Conservation (phyloP, 2,888 invertebrate species). For the Ethmia dodecea region DNA sequence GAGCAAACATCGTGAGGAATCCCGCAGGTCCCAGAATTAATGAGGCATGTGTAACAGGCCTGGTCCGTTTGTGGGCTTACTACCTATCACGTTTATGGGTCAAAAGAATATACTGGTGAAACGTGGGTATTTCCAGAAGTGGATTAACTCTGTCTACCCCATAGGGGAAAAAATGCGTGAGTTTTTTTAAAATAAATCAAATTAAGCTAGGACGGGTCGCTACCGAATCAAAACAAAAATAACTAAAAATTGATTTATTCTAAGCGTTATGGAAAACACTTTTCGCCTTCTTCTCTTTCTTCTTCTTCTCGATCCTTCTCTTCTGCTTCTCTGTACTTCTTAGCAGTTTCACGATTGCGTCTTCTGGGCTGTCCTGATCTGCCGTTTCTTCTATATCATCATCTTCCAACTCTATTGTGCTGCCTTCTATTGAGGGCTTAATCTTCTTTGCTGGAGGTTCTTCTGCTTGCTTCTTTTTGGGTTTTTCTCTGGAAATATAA, state of each 20-base stretch:
- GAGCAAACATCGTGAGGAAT: too few relatives aligned
- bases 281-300: conserved; percentile 57
- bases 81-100: too few relatives aligned
- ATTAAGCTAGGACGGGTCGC: too few relatives aligned
- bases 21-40: too few relatives aligned
- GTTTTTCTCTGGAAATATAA: conserved; percentile 32
- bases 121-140: too few relatives aligned
- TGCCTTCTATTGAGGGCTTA: conserved; percentile 48
- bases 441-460: conserved; percentile 30
- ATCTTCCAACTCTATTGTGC: conserved; percentile 26
- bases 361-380: conserved; percentile 31
- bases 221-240: not conserved
- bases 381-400: conserved; percentile 12
- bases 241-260: conserved; percentile 24
- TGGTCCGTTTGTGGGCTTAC: too few relatives aligned
- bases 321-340: conserved; percentile 65
- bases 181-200: too few relatives aligned
- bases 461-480: conserved; percentile 27
- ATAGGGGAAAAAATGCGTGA: too few relatives aligned
- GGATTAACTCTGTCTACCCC: too few relatives aligned
- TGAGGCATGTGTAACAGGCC: too few relatives aligned
- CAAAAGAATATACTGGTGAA: too few relatives aligned
- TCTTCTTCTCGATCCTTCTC: conserved; percentile 52
- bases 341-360: conserved; percentile 57
- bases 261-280: conserved; percentile 68